A percentile compares a stretch with the other conserved stretches of the same genome.
Conservation (phyloP, 2,888 invertebrate species). For the Spodoptera picta region DNA sequence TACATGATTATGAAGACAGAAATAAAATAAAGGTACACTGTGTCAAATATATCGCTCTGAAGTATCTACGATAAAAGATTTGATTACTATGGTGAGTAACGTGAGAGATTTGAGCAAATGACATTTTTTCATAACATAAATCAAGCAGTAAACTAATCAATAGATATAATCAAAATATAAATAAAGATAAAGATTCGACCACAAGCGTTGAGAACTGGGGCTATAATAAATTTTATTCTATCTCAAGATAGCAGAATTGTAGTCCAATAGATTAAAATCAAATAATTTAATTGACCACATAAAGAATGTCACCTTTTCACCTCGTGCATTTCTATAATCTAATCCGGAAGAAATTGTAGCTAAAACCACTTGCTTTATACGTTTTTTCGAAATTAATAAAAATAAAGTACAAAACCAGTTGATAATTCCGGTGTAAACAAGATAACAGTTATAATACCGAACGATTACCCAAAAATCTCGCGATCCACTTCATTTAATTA, state of each 20-base stretch:
- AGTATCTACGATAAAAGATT: not conserved
- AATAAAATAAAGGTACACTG: too few relatives aligned
- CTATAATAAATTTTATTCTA: constrained; percentile 5
- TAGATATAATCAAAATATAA: constrained; percentile 5
- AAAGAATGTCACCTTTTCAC: constrained; percentile 15
- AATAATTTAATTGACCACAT: not conserved
- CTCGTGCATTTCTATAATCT: constrained; percentile 15
- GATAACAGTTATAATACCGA: constrained; percentile 51
- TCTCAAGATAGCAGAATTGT: constrained; percentile 1
- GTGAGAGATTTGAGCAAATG: not conserved
- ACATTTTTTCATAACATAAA: not conserved
- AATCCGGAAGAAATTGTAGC: constrained; percentile 16
- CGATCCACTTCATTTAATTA: constrained; percentile 53
- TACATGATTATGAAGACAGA: too few relatives aligned
- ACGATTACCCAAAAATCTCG: constrained; percentile 53
- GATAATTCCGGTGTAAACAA: constrained; percentile 29
- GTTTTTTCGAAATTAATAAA: constrained; percentile 8
- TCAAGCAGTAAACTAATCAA: not conserved
- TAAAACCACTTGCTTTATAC: constrained; percentile 7
- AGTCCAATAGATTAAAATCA: constrained; percentile 10
- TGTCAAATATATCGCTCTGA: too few relatives aligned
- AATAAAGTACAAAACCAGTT: constrained; percentile 28
- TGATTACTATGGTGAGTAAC: not conserved
- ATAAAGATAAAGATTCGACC: constrained; percentile 9
- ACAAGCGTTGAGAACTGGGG: not conserved